Percentiles rank a stretch among this genome's conserved stretches.
phyloP scores from a whole-genome alignment of 2,888 invertebrate species.

The Luffia ferchaultella region DNA sequence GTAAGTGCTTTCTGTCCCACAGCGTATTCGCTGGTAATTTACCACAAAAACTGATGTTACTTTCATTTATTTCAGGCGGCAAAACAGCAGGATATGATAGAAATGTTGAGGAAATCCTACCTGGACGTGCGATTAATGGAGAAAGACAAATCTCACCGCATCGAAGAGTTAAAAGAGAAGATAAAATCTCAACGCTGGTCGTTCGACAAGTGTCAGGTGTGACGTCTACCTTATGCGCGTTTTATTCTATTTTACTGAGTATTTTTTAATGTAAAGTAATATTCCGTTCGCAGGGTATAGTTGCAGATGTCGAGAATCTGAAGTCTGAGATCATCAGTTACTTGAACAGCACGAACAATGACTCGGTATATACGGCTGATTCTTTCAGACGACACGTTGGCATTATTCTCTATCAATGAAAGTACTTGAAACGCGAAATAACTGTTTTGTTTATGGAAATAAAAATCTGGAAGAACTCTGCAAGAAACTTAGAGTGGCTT shows the following conservation, averaged over 20 bases:
- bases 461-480: too few relatives aligned
- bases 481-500: too few relatives aligned
- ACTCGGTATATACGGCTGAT: too few relatives aligned
- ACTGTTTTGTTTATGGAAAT: too few relatives aligned
- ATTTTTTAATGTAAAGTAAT: neutral
- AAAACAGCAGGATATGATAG: constrained; percentile 46
- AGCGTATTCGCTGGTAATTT: neutral
- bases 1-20: constrained; percentile 23
- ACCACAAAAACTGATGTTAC: constrained; percentile 1
- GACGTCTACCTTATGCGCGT: neutral
- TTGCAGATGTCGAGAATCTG: constrained; percentile 41
- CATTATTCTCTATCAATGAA: too few relatives aligned
- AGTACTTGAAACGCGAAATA: too few relatives aligned
- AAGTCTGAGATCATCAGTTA: constrained; percentile 49
- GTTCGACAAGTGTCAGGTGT: constrained; percentile 35
- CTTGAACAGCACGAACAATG: constrained; percentile 44
- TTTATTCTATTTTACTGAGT: too few relatives aligned
- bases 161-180: constrained; percentile 28
- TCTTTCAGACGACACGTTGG: too few relatives aligned
- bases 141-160: constrained; percentile 29
- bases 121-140: constrained; percentile 36
- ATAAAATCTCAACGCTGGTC: constrained; percentile 34
- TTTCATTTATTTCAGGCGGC: constrained; percentile 30
- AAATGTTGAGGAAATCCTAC: constrained; percentile 36
- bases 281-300: constrained; percentile 36